phyloP scores from a whole-genome alignment of 2,888 invertebrate species.

The Melanchra persicariae region DNA sequence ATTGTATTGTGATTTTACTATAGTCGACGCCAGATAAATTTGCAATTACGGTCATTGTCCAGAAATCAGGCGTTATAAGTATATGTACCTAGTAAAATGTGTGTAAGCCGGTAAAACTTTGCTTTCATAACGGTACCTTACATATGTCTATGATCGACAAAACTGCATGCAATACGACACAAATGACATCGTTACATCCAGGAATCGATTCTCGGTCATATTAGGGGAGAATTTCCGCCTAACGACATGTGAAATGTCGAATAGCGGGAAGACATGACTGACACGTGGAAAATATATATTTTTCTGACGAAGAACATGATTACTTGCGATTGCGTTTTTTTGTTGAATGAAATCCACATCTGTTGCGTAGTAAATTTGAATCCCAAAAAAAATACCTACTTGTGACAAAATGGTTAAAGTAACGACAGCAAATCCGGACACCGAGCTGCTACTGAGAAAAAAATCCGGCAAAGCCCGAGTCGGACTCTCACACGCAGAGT shows the following conservation, averaged over 20 bases:
- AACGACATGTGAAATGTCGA: constrained; percentile 33
- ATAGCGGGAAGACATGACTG: constrained; percentile 10
- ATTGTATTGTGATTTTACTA: not conserved
- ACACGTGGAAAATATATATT: constrained; percentile 29
- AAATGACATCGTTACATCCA: constrained; percentile 15
- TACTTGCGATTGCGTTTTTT: not conserved
- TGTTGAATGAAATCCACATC: not conserved
- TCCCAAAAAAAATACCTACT: too few species aligned
- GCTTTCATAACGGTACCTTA: not conserved
- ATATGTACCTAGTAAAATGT: too few species aligned
- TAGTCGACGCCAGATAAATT: too few species aligned
- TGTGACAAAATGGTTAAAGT: too few species aligned
- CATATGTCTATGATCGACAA: not conserved
- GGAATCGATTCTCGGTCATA: constrained; percentile 23
- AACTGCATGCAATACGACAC: not conserved
- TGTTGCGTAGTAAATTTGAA: not conserved
- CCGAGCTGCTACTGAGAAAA: too few species aligned
- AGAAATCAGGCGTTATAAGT: too few species aligned
- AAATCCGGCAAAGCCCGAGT: too few species aligned
- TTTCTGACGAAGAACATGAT: constrained; percentile 4
- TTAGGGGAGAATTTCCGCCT: constrained; percentile 14
- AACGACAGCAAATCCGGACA: too few species aligned
- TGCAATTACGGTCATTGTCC: too few species aligned
- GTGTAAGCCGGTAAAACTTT: not conserved
- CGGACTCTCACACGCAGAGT: too few species aligned